Evolutionary conservation across 2,797 vertebrate species (phyloP).

Genomic region (Acridotheres tristis): DNA sequence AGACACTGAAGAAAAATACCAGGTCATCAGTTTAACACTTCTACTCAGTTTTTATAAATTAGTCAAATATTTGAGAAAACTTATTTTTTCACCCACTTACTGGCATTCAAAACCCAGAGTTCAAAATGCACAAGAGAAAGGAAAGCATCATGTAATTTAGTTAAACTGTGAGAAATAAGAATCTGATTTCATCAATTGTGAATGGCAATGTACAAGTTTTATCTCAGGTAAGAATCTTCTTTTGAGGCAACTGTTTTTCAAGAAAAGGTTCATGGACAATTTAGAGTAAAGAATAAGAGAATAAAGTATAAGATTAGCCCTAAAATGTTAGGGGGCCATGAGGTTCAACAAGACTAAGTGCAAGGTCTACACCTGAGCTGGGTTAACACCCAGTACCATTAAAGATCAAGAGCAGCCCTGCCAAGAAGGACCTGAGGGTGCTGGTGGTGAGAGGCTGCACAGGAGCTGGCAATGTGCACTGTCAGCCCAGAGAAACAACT

Average conservation of each 20-base stretch:
- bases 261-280: neutral
- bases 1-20: neutral
- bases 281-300: neutral
- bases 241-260: neutral
- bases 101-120: neutral
- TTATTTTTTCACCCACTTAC: neutral
- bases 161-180: neutral
- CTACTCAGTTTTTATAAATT: neutral
- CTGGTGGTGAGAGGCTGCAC: neutral
- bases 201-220: neutral
- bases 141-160: neutral
- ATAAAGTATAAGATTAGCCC: neutral
- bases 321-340: neutral
- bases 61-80: neutral
- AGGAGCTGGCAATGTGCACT: accelerated
- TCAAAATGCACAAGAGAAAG: neutral
- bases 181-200: neutral
- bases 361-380: neutral
- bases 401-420: neutral
- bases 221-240: neutral
- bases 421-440: neutral
- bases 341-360: neutral
- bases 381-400: neutral
- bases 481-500: neutral
- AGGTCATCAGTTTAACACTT: neutral